A percentile compares a stretch with the other conserved stretches of the same genome.
Conservation (phyloP, 2,797 vertebrate species). For the Gymnopithys bicolor region DNA sequence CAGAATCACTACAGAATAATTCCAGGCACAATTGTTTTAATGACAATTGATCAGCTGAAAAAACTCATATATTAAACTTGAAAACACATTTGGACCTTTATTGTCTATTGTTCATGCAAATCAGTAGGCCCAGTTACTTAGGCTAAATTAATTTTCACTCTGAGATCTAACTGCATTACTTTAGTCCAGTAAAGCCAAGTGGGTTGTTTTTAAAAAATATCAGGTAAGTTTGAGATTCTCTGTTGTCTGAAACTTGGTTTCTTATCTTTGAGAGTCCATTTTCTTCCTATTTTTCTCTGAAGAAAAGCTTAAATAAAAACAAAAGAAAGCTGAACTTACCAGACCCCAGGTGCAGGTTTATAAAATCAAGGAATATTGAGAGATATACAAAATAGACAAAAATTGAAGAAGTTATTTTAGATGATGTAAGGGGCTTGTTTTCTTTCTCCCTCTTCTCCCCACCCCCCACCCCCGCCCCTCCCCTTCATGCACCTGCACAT, state of each 20-base stretch:
- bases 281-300: neutral
- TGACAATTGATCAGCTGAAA: neutral
- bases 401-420: neutral
- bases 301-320: neutral
- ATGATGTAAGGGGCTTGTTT: accelerated
- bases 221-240: neutral
- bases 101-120: neutral
- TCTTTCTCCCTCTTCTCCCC: too few relatives aligned
- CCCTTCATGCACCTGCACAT: neutral
- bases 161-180: neutral
- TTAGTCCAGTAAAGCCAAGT: neutral
- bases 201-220: accelerated
- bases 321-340: neutral
- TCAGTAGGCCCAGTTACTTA: neutral
- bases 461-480: too few relatives aligned
- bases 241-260: neutral
- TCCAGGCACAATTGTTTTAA: neutral
- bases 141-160: neutral
- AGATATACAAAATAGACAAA: neutral
- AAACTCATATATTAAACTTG: neutral
- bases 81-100: neutral
- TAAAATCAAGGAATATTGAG: neutral
- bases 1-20: neutral
- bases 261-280: neutral
- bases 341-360: neutral